Conservation (phyloP, 2,797 vertebrate species). For the Sciurus carolinensis region DNA sequence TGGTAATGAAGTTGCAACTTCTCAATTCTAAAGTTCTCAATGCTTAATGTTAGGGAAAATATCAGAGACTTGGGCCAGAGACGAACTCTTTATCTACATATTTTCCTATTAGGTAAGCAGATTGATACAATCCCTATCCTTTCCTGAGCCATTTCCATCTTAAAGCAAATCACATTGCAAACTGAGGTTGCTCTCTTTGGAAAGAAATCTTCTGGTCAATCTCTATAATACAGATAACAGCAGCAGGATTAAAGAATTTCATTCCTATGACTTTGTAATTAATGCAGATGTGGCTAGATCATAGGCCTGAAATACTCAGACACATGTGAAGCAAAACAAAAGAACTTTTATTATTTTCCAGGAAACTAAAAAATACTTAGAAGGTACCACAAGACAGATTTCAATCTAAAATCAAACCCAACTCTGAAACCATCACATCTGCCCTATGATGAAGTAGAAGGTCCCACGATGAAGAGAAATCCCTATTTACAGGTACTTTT, state of each 20-base stretch:
- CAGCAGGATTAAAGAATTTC: constrained; percentile 39
- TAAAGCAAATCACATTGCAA: constrained; percentile 45
- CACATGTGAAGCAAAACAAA: not conserved
- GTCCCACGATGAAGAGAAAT: not conserved
- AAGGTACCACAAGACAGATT: not conserved
- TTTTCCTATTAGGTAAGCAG: constrained; percentile 40
- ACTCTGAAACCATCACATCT: constrained; percentile 34
- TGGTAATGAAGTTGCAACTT: not conserved
- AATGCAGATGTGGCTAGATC: not conserved
- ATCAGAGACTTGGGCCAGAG: not conserved
- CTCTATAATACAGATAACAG: constrained; percentile 26
- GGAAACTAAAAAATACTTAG: constrained; percentile 47
- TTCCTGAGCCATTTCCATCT: constrained; percentile 44
- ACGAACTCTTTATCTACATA: not conserved
- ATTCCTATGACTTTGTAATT: constrained; percentile 50
- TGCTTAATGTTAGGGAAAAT: not conserved
- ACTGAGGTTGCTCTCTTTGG: not conserved
- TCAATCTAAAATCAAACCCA: constrained; percentile 14
- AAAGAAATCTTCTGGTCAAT: constrained; percentile 51
- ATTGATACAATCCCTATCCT: not conserved
- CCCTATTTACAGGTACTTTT: not conserved
- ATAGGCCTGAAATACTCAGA: not conserved
- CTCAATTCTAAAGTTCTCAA: not conserved
- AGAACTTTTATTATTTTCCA: constrained; percentile 15
- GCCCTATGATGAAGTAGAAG: not conserved